Percentiles rank a stretch among this genome's conserved stretches.
phyloP scores from a whole-genome alignment of 1,140 invertebrate genomes.

The Drosophila parvula region DNA sequence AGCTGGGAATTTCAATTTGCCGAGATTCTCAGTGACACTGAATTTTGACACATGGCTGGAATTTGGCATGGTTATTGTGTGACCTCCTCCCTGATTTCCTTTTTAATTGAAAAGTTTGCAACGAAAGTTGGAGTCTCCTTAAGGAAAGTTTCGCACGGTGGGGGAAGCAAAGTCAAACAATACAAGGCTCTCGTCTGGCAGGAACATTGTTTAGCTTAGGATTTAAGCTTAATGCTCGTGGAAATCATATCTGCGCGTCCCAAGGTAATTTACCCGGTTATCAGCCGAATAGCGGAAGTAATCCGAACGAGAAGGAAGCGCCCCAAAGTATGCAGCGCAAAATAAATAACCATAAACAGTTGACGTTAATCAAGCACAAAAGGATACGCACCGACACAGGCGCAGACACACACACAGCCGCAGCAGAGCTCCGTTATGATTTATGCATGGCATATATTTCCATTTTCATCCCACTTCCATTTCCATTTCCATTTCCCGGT shows the following conservation, averaged over 20 bases:
- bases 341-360: conserved; percentile 67
- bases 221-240: conserved; percentile 31
- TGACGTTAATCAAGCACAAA: conserved; percentile 67
- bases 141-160: conserved; percentile 5
- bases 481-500: conserved; percentile 46
- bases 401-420: neutral
- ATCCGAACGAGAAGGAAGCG: conserved; percentile 29
- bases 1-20: conserved; percentile 21
- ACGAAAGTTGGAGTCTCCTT: conserved; percentile 1
- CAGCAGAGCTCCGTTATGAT: conserved; percentile 46
- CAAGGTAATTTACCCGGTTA: conserved; percentile 51
- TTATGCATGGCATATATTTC: conserved; percentile 57
- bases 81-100: conserved; percentile 25
- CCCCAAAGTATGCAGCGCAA: conserved; percentile 49
- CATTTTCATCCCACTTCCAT: conserved; percentile 37
- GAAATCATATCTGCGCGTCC: conserved; percentile 33
- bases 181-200: conserved; percentile 3
- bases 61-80: neutral
- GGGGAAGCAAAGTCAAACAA: conserved; percentile 15
- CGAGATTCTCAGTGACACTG: conserved; percentile 8
- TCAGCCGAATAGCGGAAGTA: conserved; percentile 41
- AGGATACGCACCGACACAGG: conserved; percentile 18
- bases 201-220: conserved; percentile 48
- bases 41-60: conserved; percentile 30
- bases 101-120: conserved; percentile 74